A percentile compares a stretch with the other conserved stretches of the same genome.
Conservation (phyloP, 2,888 invertebrate genomes). For the Tipula confusa region DNA sequence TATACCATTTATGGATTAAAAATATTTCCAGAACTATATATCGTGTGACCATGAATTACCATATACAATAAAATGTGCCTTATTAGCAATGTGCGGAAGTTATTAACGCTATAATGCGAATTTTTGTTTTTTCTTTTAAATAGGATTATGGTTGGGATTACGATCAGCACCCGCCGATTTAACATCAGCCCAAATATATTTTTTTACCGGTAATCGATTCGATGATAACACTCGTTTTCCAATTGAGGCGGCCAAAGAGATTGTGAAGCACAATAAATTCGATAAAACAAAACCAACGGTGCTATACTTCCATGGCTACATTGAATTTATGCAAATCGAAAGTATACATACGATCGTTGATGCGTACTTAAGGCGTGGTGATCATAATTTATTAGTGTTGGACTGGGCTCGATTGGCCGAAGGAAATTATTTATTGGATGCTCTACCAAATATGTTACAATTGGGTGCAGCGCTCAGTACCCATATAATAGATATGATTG, state of each 20-base stretch:
- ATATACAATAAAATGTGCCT: too few relatives aligned
- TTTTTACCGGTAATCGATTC: constrained; percentile 31
- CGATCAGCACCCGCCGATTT: constrained; percentile 30
- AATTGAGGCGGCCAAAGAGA: neutral
- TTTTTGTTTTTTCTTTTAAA: neutral
- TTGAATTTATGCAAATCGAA: constrained; percentile 56
- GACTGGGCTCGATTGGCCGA: constrained; percentile 49
- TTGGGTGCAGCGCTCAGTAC: constrained; percentile 35
- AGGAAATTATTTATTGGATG: constrained; percentile 48
- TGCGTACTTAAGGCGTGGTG: constrained; percentile 44
- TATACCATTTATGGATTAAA: too few relatives aligned
- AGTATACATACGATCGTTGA: constrained; percentile 53
- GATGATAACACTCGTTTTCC: neutral
- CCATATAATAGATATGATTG: constrained; percentile 42
- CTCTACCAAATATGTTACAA: constrained; percentile 44
- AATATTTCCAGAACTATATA: too few relatives aligned
- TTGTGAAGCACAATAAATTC: constrained; percentile 29
- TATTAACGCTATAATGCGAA: too few relatives aligned
- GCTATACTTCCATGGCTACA: constrained; percentile 58
- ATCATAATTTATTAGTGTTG: constrained; percentile 45
- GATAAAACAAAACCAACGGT: constrained; percentile 53
- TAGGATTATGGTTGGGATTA: constrained; percentile 34
- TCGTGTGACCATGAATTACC: neutral
- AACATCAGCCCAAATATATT: constrained; percentile 32
- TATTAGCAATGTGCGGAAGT: too few relatives aligned